These are phyloP conservation scores for Pectinophora gossypiella DNA, from an alignment of 1,140 invertebrate species.

Conservation along the genomic window DNA sequence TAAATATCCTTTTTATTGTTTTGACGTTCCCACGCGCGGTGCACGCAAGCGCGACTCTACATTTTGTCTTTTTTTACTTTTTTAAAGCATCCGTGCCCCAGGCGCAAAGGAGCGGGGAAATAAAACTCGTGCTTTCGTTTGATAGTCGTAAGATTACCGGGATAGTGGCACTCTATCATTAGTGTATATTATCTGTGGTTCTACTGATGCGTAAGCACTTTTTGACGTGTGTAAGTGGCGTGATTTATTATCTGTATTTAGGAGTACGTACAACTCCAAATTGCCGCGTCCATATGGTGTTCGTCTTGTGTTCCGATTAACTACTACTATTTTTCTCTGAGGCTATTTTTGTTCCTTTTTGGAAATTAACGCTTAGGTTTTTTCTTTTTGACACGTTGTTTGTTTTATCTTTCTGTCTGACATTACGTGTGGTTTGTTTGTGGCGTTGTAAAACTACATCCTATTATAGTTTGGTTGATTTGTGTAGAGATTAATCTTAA, in stretches of 20 bases:
- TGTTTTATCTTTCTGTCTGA: background rate
- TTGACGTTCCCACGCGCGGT: conserved; percentile 54
- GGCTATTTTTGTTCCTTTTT: conserved; percentile 15
- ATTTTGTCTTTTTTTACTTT: conserved; percentile 29
- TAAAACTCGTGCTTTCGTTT: conserved; percentile 46
- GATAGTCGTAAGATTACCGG: conserved; percentile 54
- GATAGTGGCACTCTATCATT: conserved; percentile 46
- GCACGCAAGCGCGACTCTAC: conserved; percentile 35
- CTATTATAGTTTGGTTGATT: too few relatives aligned
- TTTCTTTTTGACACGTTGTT: background rate
- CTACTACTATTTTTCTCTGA: conserved; percentile 17
- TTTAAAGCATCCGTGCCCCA: conserved; percentile 49
- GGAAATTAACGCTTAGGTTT: conserved; percentile 3
- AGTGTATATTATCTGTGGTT: conserved; percentile 48
- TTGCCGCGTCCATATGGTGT: conserved; percentile 28
- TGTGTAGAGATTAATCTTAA: too few relatives aligned
- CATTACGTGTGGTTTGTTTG: background rate
- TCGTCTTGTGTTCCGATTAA: conserved; percentile 14
- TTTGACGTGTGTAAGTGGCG: conserved; percentile 49
- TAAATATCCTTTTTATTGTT: conserved; percentile 46
- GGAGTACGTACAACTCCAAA: conserved; percentile 24
- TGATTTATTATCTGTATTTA: conserved; percentile 47
- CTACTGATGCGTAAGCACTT: conserved; percentile 47
- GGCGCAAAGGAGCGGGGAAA: conserved; percentile 43
- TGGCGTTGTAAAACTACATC: too few relatives aligned